Evolutionary conservation across 2,888 invertebrate genomes (phyloP).

Genomic region (Teinopalpus imperialis): DNA sequence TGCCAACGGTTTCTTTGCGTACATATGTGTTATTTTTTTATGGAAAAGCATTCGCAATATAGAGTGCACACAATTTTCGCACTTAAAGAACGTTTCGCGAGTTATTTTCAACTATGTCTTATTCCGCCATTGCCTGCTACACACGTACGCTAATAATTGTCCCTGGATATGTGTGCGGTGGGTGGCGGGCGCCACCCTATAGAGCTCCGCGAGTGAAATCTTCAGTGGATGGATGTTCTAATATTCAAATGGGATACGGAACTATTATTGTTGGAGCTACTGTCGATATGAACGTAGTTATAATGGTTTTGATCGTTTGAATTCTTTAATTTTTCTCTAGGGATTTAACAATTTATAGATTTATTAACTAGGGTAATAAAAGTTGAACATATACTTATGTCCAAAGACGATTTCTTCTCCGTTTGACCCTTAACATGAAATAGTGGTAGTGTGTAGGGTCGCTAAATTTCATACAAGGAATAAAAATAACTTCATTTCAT

Average conservation of each 20-base stretch:
- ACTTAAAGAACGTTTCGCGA: slow-evolving; percentile 3
- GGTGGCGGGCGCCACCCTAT: slow-evolving; percentile 44
- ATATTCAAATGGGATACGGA: slow-evolving; percentile 82
- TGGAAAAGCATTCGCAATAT: too few relatives aligned
- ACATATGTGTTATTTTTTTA: too few relatives aligned
- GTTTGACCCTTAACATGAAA: background rate
- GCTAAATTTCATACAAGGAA: too few relatives aligned
- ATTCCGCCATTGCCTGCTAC: slow-evolving; percentile 31
- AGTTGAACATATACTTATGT: too few relatives aligned
- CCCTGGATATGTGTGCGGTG: slow-evolving; percentile 33
- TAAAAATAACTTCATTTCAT: too few relatives aligned
- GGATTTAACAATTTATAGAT: too few relatives aligned
- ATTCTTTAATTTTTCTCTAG: slow-evolving; percentile 17
- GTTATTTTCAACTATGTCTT: slow-evolving; percentile 20
- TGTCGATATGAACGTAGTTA: slow-evolving; percentile 65
- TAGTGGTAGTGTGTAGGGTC: too few relatives aligned
- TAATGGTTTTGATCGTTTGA: slow-evolving; percentile 51
- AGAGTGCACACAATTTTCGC: too few relatives aligned
- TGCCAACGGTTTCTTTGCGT: too few relatives aligned
- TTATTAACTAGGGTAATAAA: too few relatives aligned
- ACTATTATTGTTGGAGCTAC: slow-evolving; percentile 82
- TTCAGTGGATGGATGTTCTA: slow-evolving; percentile 80
- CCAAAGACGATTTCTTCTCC: background rate
- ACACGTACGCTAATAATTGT: slow-evolving; percentile 30
- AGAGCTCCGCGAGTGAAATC: slow-evolving; percentile 57